Base-by-base conservation (phyloP, 2,888 invertebrate genomes). In the Pinctada fucata region DNA sequence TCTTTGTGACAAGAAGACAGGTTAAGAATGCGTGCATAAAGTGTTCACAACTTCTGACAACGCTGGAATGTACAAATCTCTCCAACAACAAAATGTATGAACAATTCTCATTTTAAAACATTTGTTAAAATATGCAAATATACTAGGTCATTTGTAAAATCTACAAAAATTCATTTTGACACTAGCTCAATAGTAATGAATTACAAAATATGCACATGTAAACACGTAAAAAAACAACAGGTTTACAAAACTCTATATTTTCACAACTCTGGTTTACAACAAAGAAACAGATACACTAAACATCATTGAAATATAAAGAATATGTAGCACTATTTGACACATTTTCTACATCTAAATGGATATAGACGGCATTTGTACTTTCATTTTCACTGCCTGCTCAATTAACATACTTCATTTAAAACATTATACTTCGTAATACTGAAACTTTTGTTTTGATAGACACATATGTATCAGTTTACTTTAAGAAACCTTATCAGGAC, bases 271-370 rank as follows among this genome's bases (percentile, higher is more conserved):
- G 58, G 58, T 10, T 58, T 6, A 58, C 58, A 58, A 58, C 58
- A 58, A 58, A 58, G 31, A 31, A 31, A 31, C 31, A 31, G 31
- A 31, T 31, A 31, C 31, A 31, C 31, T 31, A 31, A 31, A 31
- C 31, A 31, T 31, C 31, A 69, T 69, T 49, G 69, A 69, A 69
- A 69, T 50, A 69, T 69, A 69, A 69, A 49, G n/a, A 69, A 69
- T 69, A 51, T 50, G 51, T 69, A 69, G 69, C 69, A 69, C 49
- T 69, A 50, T 69, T 50, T 69, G 69, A 50, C 69, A 50, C n/a
- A 31, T 13, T 69, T 51, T 69, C 50, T 49, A 69, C 49, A 50
- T 50, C 49, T 69, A 69, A 69, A 51, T 49, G 16, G 50, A 69
- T 69, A 69, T 69, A 69, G 49, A 69, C 69, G 31, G 31, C 31